Evolutionary conservation across 2,113 vertebrate genomes (phyloP).

Genomic region (Chloropsis hardwickii): DNA sequence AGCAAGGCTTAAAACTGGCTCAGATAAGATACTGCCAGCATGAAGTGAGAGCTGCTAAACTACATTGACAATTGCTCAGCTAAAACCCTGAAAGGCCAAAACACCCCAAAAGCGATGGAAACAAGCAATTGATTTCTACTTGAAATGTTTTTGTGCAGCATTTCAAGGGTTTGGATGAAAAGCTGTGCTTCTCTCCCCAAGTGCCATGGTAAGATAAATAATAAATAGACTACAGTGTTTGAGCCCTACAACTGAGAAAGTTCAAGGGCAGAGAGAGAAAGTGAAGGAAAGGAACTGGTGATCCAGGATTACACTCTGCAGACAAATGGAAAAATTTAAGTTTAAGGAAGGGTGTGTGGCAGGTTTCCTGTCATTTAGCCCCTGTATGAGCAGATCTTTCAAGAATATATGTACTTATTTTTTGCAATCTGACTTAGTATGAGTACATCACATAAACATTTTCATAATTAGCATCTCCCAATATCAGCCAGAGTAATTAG

Average conservation of each 20-base stretch:
- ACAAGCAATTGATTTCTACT: neutral
- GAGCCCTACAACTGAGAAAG: neutral
- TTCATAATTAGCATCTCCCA: neutral
- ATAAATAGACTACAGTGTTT: neutral
- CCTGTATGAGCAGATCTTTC: neutral
- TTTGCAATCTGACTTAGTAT: neutral
- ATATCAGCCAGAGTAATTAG: neutral
- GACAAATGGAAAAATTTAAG: neutral
- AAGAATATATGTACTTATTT: neutral
- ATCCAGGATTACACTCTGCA: neutral
- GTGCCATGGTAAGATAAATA: neutral
- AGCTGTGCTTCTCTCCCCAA: neutral
- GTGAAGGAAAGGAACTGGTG: neutral
- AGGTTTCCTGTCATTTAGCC: neutral
- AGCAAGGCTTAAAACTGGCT: neutral
- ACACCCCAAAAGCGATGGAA: neutral
- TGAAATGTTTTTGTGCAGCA: neutral
- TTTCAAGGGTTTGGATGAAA: neutral
- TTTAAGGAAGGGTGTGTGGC: neutral
- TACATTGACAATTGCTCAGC: neutral
- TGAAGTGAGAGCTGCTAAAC: neutral
- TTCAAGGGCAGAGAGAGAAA: neutral
- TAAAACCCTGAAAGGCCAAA: neutral
- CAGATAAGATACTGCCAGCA: neutral
- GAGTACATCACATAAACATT: neutral